phyloP scores from a whole-genome alignment of 1,140 invertebrate genomes.

The Odontomachus brunneus region DNA sequence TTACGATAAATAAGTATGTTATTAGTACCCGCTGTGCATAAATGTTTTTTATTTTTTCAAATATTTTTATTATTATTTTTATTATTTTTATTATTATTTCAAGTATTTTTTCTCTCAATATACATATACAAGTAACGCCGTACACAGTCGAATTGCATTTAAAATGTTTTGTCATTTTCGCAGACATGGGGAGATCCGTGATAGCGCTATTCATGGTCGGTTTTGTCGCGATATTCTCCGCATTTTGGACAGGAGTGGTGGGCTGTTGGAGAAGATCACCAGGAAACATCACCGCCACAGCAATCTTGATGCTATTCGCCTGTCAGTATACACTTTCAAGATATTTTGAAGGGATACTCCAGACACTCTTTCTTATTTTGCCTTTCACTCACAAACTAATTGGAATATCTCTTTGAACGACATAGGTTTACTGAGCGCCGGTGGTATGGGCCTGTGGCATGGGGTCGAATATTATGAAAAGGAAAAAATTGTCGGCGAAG shows the following conservation, averaged over 20 bases:
- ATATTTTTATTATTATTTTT: too few relatives aligned
- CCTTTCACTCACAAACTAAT: neutral
- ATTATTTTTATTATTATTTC: too few relatives aligned
- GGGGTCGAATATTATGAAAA: constrained; percentile 98
- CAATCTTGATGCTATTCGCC: constrained; percentile 95
- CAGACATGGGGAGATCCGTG: constrained; percentile 96
- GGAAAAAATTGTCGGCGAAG: constrained; percentile 95
- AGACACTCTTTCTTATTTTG: neutral
- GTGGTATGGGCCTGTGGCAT: constrained; percentile 97
- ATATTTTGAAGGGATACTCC: neutral
- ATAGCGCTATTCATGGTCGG: constrained; percentile 96
- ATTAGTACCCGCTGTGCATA: too few relatives aligned
- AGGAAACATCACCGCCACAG: constrained; percentile 96
- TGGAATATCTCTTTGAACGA: constrained; percentile 21
- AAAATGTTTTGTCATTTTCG: constrained; percentile 74
- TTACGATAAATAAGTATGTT: too few relatives aligned
- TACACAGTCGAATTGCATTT: too few relatives aligned
- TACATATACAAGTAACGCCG: too few relatives aligned
- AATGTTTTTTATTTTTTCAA: too few relatives aligned
- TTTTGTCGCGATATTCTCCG: constrained; percentile 95
- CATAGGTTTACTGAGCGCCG: constrained; percentile 93
- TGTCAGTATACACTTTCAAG: constrained; percentile 88
- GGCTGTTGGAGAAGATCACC: constrained; percentile 97
- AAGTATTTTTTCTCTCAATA: too few relatives aligned
- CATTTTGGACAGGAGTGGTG: constrained; percentile 96